Base-by-base conservation (phyloP, 2,113 vertebrate genomes). In the Recurvirostra avosetta region DNA sequence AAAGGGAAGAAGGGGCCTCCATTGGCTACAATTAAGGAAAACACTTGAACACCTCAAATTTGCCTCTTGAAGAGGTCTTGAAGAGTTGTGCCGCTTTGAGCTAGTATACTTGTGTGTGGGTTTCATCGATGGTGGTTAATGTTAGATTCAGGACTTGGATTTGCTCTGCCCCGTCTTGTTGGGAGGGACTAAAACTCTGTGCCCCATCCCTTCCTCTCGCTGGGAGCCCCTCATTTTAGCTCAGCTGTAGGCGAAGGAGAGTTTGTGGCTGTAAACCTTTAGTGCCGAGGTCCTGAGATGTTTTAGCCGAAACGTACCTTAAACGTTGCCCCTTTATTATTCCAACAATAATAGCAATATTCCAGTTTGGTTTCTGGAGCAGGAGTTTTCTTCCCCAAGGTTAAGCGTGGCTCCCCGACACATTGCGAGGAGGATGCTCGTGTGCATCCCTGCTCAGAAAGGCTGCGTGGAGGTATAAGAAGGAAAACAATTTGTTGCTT, bases 71-170 rank as follows among this genome's bases (percentile, higher is more conserved):
- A 40, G 40, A 40, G 34, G 10, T 36, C 65, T 72, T 66, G 9
- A 86, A 70, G 21, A 0, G 1, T 2, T 19, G 7, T 65, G 19
- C 17, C 9, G 0, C 27, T 27, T 47, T 1, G 0, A 66, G 45
- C 8, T 45, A 6, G 41, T 30, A 2, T 3, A 19, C 20, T 16
- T 26, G 7, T 43, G n/a, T 18, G 36, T 2, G 7, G 25, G 13
- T 29, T 88, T 55, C 4, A 1, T 32, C 4, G 0, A 6, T 61
- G 47, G 22, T 70, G 67, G 29, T 36, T 47, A 36, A 29, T 0
- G 2, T 34, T n/a, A 17, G 17, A 26, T 74, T 59, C 83, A 8
- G 47, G 55, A 13, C 43, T 63, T 6, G 15, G 32, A 13, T 52
- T 74, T 76, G 12, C 27, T 73, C 26, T 86, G 9, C 43, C 45